Conservation (phyloP, 2,888 invertebrate species). For the Cerastis rubricosa region DNA sequence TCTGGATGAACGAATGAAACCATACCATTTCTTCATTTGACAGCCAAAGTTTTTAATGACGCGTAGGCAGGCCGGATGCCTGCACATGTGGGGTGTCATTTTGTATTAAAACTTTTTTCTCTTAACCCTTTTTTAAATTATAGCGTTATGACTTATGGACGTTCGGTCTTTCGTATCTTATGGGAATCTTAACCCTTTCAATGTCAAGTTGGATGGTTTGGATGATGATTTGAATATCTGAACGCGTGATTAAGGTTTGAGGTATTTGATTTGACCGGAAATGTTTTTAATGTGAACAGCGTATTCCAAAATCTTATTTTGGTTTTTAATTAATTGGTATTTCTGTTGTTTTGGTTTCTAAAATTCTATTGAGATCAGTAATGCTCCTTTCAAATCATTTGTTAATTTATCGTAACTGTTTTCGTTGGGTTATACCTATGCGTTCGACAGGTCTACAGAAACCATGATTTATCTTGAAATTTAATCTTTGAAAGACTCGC, state of each 20-base stretch:
- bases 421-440: too few species aligned
- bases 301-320: neutral
- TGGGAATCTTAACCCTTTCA: slow-evolving; percentile 81
- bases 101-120: slow-evolving; percentile 82
- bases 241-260: slow-evolving; percentile 41
- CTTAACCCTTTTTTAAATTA: slow-evolving; percentile 88
- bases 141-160: slow-evolving; percentile 81
- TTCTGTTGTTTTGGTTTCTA: neutral
- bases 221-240: slow-evolving; percentile 42
- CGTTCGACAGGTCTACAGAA: neutral
- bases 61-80: slow-evolving; percentile 70
- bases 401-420: too few species aligned
- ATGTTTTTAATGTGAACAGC: slow-evolving; percentile 21
- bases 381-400: neutral
- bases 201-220: slow-evolving; percentile 49
- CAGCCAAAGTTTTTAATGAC: slow-evolving; percentile 82
- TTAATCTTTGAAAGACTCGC: neutral
- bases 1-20: slow-evolving; percentile 74
- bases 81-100: slow-evolving; percentile 79
- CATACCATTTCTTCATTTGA: slow-evolving; percentile 82
- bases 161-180: slow-evolving; percentile 68
- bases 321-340: neutral
- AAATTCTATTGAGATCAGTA: neutral
- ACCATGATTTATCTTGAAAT: neutral
- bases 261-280: slow-evolving; percentile 51